Base-by-base conservation (phyloP, 2,797 vertebrate species). In the Tachyglossus aculeatus region DNA sequence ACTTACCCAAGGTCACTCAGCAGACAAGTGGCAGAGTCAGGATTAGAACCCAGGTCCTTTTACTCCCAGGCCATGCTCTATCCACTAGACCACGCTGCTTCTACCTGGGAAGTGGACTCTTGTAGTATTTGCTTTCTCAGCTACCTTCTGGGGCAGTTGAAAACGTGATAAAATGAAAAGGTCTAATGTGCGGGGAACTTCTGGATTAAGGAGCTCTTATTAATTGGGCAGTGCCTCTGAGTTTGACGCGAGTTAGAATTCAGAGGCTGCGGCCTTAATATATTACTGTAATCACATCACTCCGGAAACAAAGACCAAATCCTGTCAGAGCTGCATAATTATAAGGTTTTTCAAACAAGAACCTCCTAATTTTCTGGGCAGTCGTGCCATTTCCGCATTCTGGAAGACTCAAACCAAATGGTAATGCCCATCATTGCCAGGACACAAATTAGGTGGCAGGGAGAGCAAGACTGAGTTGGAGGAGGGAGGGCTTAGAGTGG, bases 401-500 rank as follows among this genome's bases (percentile, higher is more conserved):
- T 66, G 74, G 41, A 31, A 39, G 60, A 57, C 54, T 77, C 75
- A 67, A 80, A 56, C 52, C 70, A 69, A 60, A 67, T 64, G 67
- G 60, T 32, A 40, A 36, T 0, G 1, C 43, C 24, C 36, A 36
- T 67, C 22, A 9, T 65, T 52, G 21, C 41, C 43, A 71, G 38
- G n/a, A 25, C 58, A 39, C 57, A 18, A 44, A 37, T 72, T 41
- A 33, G n/a, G 56, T 24, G 16, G 18, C 31, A 44, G 40, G 53
- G 21, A 24, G 1, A 13, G 27, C 27, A 22, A 29, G 19, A 37
- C 25, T 15, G 31, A 44, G 43, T 8, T n/a, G n/a, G n/a, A n/a
- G n/a, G n/a, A n/a, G n/a, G n/a, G n/a, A n/a, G n/a, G n/a, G n/a
- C n/a, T n/a, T n/a, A n/a, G n/a, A n/a, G n/a, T n/a, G n/a, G n/a